Base-by-base conservation (phyloP, 2,113 vertebrate genomes). In the Prionailurus viverrinus region DNA sequence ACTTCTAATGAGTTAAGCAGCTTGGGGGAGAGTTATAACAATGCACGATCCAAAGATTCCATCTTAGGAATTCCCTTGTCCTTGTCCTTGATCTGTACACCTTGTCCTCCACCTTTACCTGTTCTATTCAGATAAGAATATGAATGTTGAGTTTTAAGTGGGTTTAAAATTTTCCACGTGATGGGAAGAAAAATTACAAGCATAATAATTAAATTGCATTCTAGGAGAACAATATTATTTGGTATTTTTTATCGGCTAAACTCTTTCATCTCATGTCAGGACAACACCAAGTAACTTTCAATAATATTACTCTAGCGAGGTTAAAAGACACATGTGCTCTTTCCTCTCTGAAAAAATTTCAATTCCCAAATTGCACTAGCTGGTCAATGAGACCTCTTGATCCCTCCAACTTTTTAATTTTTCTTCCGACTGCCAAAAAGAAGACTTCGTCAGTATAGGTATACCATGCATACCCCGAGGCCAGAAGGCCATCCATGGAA, bases 321-420 rank as follows among this genome's bases (percentile, higher is more conserved):
- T 69, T 45, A 36, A 85, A 74, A 88, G 48, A 65, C 41, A 61
- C 7, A 0, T 13, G 3, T 29, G 10, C 53, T 85, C 41, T 65
- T 81, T 93, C 36, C 63, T 89, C 23, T 33, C 27, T 84, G 78
- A 58, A 90, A 82, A 82, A 0, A 90, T 63, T 95, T 91, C 27
- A 55, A 0, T 68, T 74, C 66, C 41, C 33, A 78, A 39, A 48
- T 45, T 85, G 25, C 5, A 13, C 80, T 58, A 68, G 27, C n/a
- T 48, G 31, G 27, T 55, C 61, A 93, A 21, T 78, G 76, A 91
- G 45, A 86, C 25, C 27, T 61, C 25, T 58, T 91, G 45, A 48
- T 11, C 53, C 9, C 31, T 82, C 48, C 31, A 53, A 69, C 7
- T 10, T 95, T 94, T 93, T 83, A 19, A 25, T 61, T 93, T 97